Base-by-base conservation (phyloP, 1,140 invertebrate species). In the Caenorhabditis remanei region DNA sequence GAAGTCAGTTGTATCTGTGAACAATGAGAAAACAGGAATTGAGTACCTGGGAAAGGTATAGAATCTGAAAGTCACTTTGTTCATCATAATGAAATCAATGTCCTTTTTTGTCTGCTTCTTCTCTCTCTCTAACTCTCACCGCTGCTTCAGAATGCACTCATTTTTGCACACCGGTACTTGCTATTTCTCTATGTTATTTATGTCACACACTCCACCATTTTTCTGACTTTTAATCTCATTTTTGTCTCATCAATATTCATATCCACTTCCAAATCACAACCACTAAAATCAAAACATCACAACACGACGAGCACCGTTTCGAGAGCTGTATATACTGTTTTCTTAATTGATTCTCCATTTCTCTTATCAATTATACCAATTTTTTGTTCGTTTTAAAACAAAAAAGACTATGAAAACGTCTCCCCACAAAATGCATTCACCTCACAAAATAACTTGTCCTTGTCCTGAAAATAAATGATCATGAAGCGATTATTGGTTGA, bases 21-120 rank as follows among this genome's bases (percentile, higher is more conserved):
- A 79, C 71, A 79, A 79, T n/a, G 71, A 79, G 71, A 79, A 79
- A n/a, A 79, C 46, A 24, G 71, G 71, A 79, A 79, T 79, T 46
- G 43, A 79, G 71, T 79, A 79, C 71, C 43, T 50, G 8, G 71
- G 71, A 79, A 79, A 79, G 71, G 71, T 79, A 79, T 79, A 79
- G 53, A 41, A 16, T 2, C 16, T 43, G 21, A 32, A 11, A 43
- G 32, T 32, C 11, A 40, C 13, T 40, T 65, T 41, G 21, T 65
- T 65, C 32, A 32, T 65, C n/a, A 32, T 13, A 40, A 40, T 41
- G 9, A 40, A 58, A 58, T n/a, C 14, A 40, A 65, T 40, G 32
- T 40, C 21, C 41, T 46, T 50, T 46, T 79, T 46, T 46, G 71
- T 63, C n/a, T 63, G 19, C 61, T 11, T 13, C n/a, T 24, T 46